Evolutionary conservation across 2,888 invertebrate species (phyloP).

Genomic region (Athetis lepigone): DNA sequence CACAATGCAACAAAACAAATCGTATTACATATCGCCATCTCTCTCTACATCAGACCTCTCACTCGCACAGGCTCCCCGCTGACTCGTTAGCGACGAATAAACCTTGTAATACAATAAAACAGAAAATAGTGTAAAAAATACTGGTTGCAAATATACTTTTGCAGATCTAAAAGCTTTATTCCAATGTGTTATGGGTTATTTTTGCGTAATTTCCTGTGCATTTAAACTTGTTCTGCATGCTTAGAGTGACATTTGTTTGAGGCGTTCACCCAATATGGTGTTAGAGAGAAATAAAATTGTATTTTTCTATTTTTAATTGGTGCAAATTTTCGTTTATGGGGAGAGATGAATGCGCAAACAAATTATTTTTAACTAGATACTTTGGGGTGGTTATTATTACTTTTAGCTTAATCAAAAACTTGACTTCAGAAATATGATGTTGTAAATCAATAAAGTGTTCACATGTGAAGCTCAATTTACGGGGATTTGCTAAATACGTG

Average conservation of each 20-base stretch:
- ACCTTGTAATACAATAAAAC: slow-evolving; percentile 86
- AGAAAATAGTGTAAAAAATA: slow-evolving; percentile 86
- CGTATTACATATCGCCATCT: slow-evolving; percentile 69
- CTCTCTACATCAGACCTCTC: slow-evolving; percentile 67
- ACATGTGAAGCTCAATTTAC: background rate
- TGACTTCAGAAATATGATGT: background rate
- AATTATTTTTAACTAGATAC: slow-evolving; percentile 71
- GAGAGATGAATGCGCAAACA: slow-evolving; percentile 66
- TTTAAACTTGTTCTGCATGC: slow-evolving; percentile 58
- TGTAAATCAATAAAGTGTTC: too few relatives aligned
- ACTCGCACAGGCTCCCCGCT: slow-evolving; percentile 78
- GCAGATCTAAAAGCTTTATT: slow-evolving; percentile 44
- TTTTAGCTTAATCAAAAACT: slow-evolving; percentile 25
- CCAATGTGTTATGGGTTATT: slow-evolving; percentile 50
- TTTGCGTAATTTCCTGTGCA: slow-evolving; percentile 30
- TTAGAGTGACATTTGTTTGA: slow-evolving; percentile 87
- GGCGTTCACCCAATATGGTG: slow-evolving; percentile 88
- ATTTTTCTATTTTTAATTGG: slow-evolving; percentile 88
- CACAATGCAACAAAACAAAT: slow-evolving; percentile 81
- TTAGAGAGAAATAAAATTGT: slow-evolving; percentile 80
- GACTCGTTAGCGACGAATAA: slow-evolving; percentile 87
- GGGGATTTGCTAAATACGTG: background rate
- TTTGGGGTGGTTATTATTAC: slow-evolving; percentile 54
- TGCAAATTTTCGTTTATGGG: slow-evolving; percentile 74
- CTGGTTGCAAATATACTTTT: slow-evolving; percentile 61